phyloP scores from a whole-genome alignment of 1,140 invertebrate species.

The Acromyrmex echinatior region DNA sequence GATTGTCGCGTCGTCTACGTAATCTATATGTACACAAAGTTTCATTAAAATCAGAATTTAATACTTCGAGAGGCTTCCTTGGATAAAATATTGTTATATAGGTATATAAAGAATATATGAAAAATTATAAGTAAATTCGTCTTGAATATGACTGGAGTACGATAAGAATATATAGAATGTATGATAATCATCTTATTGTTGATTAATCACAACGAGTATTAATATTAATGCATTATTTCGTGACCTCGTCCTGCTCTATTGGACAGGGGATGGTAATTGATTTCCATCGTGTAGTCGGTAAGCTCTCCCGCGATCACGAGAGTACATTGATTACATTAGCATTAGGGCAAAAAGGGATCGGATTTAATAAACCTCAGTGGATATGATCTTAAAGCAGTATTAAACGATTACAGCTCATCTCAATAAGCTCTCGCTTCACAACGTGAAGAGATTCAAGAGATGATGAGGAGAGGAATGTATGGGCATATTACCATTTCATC shows the following conservation, averaged over 20 bases:
- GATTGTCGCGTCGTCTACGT: no score
- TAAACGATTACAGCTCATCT: slow-evolving; percentile 47
- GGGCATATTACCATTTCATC: background rate
- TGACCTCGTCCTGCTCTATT: slow-evolving; percentile 3
- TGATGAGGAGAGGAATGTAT: background rate
- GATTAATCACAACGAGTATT: slow-evolving; percentile 5
- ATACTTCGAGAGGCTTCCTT: no score
- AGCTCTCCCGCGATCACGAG: slow-evolving; percentile 29
- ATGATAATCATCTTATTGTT: background rate
- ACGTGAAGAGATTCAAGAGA: background rate
- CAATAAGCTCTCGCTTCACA: background rate
- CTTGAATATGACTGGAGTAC: background rate
- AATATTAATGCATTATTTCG: slow-evolving; percentile 51
- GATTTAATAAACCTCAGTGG: slow-evolving; percentile 69
- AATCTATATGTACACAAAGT: no score
- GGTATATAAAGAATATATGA: no score
- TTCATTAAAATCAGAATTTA: no score
- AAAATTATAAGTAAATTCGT: background rate
- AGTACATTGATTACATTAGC: slow-evolving; percentile 71
- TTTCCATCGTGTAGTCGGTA: slow-evolving; percentile 44
- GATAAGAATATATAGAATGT: slow-evolving; percentile 24
- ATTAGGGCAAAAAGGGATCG: slow-evolving; percentile 61
- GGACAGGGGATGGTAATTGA: slow-evolving; percentile 49
- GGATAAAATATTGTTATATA: background rate
- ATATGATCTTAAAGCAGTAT: slow-evolving; percentile 66